Evolutionary conservation across 37 sponge, comb jelly and placozoan species (phyloP).

Genomic region (Mnemiopsis leidyi): DNA sequence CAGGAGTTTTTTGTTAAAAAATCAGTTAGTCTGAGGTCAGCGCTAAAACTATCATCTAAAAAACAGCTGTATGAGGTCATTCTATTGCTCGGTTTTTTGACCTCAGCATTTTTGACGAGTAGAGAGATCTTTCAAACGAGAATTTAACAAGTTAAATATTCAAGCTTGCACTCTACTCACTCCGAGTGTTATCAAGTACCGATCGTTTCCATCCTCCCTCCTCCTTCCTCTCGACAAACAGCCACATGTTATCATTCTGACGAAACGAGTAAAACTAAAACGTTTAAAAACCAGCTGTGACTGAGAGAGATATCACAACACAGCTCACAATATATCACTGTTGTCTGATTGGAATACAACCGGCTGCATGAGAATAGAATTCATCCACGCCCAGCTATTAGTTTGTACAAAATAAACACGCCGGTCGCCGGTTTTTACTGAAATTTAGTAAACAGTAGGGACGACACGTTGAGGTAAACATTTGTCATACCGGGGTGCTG

Average conservation of each 20-base stretch:
- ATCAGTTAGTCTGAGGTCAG: background rate
- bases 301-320: background rate
- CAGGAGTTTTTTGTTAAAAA: background rate
- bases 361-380: background rate
- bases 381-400: background rate
- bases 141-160: background rate
- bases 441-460: no score
- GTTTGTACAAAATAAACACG: background rate
- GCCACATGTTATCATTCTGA: background rate
- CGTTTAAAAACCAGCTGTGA: background rate
- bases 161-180: background rate
- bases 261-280: background rate
- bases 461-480: no score
- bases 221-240: background rate
- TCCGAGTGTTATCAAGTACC: background rate
- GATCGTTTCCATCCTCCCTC: background rate
- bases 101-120: no score
- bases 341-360: background rate
- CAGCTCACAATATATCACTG: background rate
- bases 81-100: background rate
- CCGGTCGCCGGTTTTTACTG: background rate
- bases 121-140: background rate
- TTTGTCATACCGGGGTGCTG: no score
- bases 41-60: background rate
- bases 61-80: background rate